A percentile compares a stretch with the other conserved stretches of the same genome.
Conservation (phyloP, 1,140 invertebrate species). For the Onthophagus taurus region DNA sequence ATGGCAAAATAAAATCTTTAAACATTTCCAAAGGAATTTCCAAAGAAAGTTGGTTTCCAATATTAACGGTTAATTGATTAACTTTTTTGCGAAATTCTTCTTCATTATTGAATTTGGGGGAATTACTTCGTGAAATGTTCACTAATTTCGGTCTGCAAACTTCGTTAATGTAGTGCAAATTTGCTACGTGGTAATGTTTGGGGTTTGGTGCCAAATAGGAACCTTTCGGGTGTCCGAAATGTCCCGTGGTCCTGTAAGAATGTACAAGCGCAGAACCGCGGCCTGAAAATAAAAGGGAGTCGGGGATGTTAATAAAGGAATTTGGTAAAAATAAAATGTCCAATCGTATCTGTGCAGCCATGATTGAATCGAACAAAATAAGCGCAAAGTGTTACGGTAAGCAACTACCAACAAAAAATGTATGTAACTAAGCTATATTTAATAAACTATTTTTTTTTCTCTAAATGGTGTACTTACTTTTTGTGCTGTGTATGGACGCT, state of each 20-base stretch:
- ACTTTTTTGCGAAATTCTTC: slow-evolving; percentile 11
- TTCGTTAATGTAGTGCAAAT: slow-evolving; percentile 16
- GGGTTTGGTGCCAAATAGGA: slow-evolving; percentile 35
- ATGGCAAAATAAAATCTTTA: slow-evolving; percentile 30
- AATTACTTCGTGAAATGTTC: slow-evolving; percentile 14
- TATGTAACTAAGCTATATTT: no score
- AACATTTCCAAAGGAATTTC: slow-evolving; percentile 27
- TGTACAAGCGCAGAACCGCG: no score
- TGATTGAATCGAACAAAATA: no score
- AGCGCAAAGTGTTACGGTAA: no score
- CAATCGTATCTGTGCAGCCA: no score
- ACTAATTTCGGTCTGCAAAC: slow-evolving; percentile 21
- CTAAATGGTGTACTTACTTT: slow-evolving; percentile 23
- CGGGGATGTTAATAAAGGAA: no score
- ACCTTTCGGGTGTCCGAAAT: slow-evolving; percentile 33
- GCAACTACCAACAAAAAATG: no score
- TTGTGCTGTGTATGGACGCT: slow-evolving; percentile 26
- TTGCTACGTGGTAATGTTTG: slow-evolving; percentile 33
- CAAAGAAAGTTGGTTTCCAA: slow-evolving; percentile 23
- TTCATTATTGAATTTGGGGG: slow-evolving; percentile 5
- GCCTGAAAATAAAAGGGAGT: no score
- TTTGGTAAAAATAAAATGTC: no score
- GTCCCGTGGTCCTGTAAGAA: slow-evolving; percentile 30
- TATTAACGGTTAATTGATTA: slow-evolving; percentile 25
- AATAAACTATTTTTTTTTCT: no score